A percentile compares a stretch with the other conserved stretches of the same genome.
Evolutionary conservation across 2,797 vertebrate genomes (phyloP).

Genomic region (Dicrostonyx torquatus): DNA sequence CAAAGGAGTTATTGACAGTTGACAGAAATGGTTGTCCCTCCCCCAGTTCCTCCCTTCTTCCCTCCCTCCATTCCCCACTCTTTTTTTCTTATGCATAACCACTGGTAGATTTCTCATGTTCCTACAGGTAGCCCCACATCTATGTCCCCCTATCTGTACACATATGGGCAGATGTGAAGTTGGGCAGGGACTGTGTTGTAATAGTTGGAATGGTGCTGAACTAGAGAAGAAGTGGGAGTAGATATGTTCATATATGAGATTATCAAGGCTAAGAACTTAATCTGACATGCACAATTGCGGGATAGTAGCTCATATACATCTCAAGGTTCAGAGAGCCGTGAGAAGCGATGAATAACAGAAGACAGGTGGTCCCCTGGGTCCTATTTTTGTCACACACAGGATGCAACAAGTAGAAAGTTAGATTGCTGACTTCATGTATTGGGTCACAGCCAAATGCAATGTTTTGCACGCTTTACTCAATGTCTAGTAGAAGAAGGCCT

Average conservation of each 20-base stretch:
- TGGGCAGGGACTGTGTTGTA: too few relatives aligned
- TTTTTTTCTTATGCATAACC: not conserved
- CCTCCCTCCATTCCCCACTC: fast-evolving
- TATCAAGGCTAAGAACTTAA: not conserved
- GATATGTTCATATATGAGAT: not conserved
- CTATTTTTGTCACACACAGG: not conserved
- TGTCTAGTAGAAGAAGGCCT: not conserved
- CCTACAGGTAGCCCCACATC: not conserved
- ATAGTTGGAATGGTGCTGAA: not conserved
- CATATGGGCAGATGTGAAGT: not conserved
- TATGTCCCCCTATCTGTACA: not conserved
- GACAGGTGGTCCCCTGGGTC: not conserved
- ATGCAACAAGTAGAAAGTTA: not conserved
- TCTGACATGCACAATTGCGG: not conserved
- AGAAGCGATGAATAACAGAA: not conserved
- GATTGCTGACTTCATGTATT: not conserved
- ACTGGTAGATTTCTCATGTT: too few relatives aligned
- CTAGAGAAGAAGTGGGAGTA: not conserved
- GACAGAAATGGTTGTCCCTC: not conserved
- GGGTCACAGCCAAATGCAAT: not conserved
- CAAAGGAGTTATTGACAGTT: not conserved
- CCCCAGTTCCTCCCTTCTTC: not conserved
- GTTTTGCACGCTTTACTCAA: not conserved
- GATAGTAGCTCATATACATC: not conserved
- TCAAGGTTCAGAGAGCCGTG: not conserved